phyloP scores from a whole-genome alignment of 2,113 vertebrate species.

The Pipra filicauda region DNA sequence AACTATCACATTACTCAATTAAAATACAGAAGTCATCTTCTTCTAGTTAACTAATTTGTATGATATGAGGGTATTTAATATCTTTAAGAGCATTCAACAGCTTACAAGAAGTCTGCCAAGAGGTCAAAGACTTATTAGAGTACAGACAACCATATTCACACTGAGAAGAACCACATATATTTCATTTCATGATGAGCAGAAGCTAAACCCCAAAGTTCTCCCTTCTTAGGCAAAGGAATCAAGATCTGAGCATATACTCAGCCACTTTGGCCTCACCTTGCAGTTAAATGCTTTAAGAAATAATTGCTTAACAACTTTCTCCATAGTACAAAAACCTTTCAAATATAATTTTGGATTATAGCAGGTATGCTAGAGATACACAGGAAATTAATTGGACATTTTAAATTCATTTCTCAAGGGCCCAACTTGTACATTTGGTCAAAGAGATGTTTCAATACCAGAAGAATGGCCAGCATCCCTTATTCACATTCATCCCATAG shows the following conservation, averaged over 20 bases:
- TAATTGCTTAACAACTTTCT: no score
- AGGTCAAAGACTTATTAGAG: conserved; percentile 15
- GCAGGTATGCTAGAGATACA: no score
- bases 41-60: not conserved
- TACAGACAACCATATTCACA: not conserved
- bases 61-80: conserved; percentile 26
- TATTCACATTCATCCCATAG: not conserved
- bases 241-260: not conserved
- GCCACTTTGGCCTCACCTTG: not conserved
- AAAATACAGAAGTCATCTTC: not conserved
- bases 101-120: conserved; percentile 8
- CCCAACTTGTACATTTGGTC: not conserved
- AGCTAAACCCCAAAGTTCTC: not conserved
- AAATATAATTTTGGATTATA: no score
- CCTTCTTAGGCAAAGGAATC: not conserved
- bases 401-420: not conserved
- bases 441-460: not conserved
- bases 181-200: not conserved
- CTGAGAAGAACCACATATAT: not conserved
- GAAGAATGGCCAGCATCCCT: not conserved
- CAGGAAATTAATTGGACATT: no score
- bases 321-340: no score
- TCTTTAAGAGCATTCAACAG: conserved; percentile 35
- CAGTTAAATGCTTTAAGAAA: not conserved
- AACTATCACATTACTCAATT: not conserved